A percentile compares a stretch with the other conserved stretches of the same genome.
phyloP scores from a whole-genome alignment of 2,113 vertebrate genomes.

The Pseudorectes ferrugineus region DNA sequence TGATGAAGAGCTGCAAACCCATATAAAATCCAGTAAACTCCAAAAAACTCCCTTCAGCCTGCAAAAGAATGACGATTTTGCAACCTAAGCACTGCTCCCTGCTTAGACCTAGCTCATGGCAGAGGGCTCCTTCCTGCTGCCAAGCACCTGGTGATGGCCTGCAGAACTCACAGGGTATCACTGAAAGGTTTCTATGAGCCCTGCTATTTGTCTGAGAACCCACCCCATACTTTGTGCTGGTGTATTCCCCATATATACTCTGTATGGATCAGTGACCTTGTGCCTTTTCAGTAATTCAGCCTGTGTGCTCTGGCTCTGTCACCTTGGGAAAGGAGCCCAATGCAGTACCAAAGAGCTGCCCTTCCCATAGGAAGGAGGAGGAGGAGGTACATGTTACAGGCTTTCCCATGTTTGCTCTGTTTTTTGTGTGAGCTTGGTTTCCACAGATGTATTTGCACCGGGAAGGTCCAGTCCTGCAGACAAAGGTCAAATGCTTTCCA shows the following conservation, averaged over 20 bases:
- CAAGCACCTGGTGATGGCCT: background rate
- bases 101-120: background rate
- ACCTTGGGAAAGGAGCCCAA: background rate
- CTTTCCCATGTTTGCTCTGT: rapidly evolving
- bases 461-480: background rate
- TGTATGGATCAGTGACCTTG: background rate
- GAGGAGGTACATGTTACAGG: background rate
- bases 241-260: background rate
- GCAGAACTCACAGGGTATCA: background rate
- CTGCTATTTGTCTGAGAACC: background rate
- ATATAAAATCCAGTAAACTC: background rate
- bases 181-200: background rate
- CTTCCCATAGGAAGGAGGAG: background rate
- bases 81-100: background rate
- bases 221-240: background rate
- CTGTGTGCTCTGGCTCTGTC: background rate
- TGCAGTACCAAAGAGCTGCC: background rate
- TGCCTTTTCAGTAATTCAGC: background rate
- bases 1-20: background rate
- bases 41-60: background rate
- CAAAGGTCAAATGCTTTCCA: background rate
- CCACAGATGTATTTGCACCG: background rate
- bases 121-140: background rate
- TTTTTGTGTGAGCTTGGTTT: background rate
- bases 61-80: background rate